Percentiles rank a stretch among this genome's conserved stretches.
phyloP scores from a whole-genome alignment of 2,888 invertebrate genomes.

The Gandaritis pyraliata region DNA sequence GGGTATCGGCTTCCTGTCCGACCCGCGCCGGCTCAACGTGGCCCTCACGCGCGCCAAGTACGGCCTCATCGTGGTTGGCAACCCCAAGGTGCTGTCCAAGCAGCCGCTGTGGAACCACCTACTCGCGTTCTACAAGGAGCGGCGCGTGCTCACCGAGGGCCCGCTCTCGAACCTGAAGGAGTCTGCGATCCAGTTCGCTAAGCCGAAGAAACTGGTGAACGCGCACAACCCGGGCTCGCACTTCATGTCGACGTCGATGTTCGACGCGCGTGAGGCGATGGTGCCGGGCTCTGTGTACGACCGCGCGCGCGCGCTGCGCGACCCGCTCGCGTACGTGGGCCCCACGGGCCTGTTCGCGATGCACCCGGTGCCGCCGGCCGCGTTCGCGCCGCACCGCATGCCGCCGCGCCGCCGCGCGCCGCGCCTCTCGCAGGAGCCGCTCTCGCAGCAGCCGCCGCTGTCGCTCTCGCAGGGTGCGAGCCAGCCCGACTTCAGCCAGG shows the following conservation, averaged over 20 bases:
- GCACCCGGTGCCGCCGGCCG: conserved; percentile 96
- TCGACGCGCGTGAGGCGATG: conserved; percentile 97
- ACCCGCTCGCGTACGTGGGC: conserved; percentile 96
- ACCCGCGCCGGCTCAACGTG: conserved; percentile 98
- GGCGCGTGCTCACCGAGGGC: conserved; percentile 98
- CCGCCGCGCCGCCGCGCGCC: conserved; percentile 81
- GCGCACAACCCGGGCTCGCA: conserved; percentile 97
- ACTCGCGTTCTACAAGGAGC: conserved; percentile 98
- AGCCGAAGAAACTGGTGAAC: conserved; percentile 97
- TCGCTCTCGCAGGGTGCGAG: conserved; percentile 90
- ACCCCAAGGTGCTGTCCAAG: conserved; percentile 99
- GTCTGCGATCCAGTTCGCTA: conserved; percentile 97
- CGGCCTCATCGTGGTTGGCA: conserved; percentile 99
- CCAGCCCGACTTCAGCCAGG: conserved; percentile 91
- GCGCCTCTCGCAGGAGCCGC: conserved; percentile 87
- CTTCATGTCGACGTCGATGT: conserved; percentile 99
- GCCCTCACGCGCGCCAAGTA: conserved; percentile 98
- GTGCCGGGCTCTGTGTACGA: conserved; percentile 97
- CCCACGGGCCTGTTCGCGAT: conserved; percentile 90
- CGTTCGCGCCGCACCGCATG: conserved; percentile 97
- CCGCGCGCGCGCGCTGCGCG: conserved; percentile 91
- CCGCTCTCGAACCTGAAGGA: conserved; percentile 98
- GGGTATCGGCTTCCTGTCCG: conserved; percentile 99
- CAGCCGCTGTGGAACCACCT: conserved; percentile 99
- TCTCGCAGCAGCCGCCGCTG: conserved; percentile 89